These are phyloP conservation scores for Python bivittatus DNA, from an alignment of 2,113 vertebrate species.

Conservation along the genomic window DNA sequence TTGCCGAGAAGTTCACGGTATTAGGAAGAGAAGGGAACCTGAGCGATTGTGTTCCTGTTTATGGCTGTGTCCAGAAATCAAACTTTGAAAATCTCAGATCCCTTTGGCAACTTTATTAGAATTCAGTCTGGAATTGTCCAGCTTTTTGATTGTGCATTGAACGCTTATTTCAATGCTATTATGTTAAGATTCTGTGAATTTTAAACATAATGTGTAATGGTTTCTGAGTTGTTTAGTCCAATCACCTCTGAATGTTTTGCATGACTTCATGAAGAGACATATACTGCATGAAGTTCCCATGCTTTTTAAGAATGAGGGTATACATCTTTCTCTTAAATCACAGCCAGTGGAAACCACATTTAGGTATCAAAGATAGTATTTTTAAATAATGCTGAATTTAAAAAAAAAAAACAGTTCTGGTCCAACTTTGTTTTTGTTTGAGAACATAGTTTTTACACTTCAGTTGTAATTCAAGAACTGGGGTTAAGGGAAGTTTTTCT, in stretches of 20 bases:
- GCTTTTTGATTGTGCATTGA: background rate
- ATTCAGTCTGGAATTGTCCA: background rate
- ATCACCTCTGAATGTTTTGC: background rate
- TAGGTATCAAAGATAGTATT: background rate
- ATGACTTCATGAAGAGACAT: background rate
- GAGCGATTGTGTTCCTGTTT: background rate
- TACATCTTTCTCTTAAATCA: background rate
- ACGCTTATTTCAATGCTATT: background rate
- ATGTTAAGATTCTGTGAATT: background rate
- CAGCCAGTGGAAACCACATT: background rate
- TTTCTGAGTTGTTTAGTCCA: background rate
- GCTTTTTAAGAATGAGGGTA: background rate
- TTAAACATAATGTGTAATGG: background rate
- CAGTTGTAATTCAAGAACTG: background rate
- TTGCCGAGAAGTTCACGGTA: slow-evolving; percentile 75
- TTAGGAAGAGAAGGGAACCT: slow-evolving; percentile 47
- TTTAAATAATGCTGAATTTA: background rate
- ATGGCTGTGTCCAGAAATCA: background rate
- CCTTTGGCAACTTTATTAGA: background rate
- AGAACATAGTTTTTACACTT: background rate
- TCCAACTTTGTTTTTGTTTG: background rate
- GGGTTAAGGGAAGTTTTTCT: background rate
- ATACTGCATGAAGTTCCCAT: background rate
- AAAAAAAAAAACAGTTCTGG: background rate
- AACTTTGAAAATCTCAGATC: slow-evolving; percentile 12